These are phyloP conservation scores for Alitta virens DNA, from an alignment of 2,888 invertebrate genomes.

Conservation along the genomic window DNA sequence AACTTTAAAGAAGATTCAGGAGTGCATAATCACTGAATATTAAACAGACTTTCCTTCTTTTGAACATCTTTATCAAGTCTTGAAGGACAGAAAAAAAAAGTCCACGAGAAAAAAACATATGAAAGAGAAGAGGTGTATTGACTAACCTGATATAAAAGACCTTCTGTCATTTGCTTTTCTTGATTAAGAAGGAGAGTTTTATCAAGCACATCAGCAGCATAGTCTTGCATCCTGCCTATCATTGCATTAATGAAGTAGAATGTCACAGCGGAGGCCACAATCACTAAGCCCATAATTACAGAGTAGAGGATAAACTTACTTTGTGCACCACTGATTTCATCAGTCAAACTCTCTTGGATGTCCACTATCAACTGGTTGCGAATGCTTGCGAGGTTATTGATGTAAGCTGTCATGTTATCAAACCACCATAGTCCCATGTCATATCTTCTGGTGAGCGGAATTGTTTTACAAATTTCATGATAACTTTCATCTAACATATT, in stretches of 20 bases:
- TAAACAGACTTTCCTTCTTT: too few relatives aligned
- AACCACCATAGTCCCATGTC: not conserved
- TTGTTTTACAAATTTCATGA: not conserved
- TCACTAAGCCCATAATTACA: not conserved
- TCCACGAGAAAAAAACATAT: too few relatives aligned
- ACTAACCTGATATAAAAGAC: not conserved
- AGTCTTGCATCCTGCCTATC: conserved; percentile 1
- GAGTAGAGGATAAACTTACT: conserved; percentile 1
- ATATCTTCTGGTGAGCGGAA: not conserved
- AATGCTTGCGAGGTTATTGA: conserved; percentile 1
- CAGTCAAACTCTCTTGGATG: not conserved
- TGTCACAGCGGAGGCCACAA: conserved; percentile 1
- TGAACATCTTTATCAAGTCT: too few relatives aligned
- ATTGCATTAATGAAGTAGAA: not conserved
- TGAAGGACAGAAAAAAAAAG: too few relatives aligned
- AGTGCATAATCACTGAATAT: too few relatives aligned
- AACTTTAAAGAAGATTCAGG: too few relatives aligned
- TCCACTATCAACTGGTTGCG: not conserved
- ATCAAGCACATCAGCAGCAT: not conserved
- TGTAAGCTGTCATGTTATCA: conserved; percentile 10
- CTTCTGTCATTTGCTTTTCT: not conserved
- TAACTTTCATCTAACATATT: not conserved
- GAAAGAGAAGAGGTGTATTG: too few relatives aligned
- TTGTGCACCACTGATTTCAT: not conserved
- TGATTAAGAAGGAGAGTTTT: not conserved